A percentile compares a stretch with the other conserved stretches of the same genome.
Evolutionary conservation across 2,797 vertebrate species (phyloP).

Genomic region (Chloroceryle amazona): DNA sequence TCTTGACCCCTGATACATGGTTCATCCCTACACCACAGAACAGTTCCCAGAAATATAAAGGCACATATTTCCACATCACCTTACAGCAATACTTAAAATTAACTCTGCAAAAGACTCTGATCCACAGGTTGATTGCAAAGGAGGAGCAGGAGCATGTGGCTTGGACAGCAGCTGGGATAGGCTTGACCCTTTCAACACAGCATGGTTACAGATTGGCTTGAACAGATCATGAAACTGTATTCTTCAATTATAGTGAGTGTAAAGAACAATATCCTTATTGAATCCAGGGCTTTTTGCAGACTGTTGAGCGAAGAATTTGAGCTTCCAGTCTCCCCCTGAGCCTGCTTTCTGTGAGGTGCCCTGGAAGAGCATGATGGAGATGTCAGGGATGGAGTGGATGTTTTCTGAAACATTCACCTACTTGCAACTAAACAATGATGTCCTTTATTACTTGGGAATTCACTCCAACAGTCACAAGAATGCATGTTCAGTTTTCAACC

Average conservation of each 20-base stretch:
- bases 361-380: background rate
- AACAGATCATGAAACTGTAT: background rate
- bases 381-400: background rate
- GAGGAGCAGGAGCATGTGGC: background rate
- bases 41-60: background rate
- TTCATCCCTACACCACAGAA: background rate
- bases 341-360: background rate
- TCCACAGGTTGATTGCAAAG: background rate
- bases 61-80: background rate
- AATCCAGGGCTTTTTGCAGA: background rate
- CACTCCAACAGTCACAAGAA: background rate
- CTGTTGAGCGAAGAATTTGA: background rate
- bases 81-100: background rate
- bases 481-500: background rate
- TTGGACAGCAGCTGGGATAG: background rate
- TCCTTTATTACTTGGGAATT: background rate
- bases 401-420: background rate
- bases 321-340: background rate
- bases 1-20: background rate
- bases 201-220: background rate
- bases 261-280: background rate
- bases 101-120: background rate
- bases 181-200: background rate
- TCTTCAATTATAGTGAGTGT: background rate
- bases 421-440: background rate